Evolutionary conservation across 2,888 invertebrate species (phyloP).

Genomic region (Gibbula magus): DNA sequence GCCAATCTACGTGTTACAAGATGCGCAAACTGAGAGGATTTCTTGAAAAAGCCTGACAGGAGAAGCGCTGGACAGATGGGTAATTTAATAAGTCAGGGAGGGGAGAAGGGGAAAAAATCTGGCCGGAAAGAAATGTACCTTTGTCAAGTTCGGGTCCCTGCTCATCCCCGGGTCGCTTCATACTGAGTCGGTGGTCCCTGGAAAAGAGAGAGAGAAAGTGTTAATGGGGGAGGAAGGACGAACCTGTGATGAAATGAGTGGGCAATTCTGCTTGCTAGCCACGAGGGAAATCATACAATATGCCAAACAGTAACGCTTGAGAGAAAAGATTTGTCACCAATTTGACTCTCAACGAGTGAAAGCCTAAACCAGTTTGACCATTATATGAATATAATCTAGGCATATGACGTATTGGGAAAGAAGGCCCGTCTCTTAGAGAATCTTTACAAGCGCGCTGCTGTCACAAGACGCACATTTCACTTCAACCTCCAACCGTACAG

Average conservation of each 20-base stretch:
- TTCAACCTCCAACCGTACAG: background rate
- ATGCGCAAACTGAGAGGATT: conserved; percentile 25
- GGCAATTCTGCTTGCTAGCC: background rate
- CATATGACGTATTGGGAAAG: conserved; percentile 1
- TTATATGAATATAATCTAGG: conserved; percentile 1
- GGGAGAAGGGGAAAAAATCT: conserved; percentile 12
- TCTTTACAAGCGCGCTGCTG: background rate
- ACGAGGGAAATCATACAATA: conserved; percentile 19
- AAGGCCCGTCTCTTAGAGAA: background rate
- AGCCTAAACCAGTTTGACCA: conserved; percentile 4
- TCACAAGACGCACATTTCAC: background rate
- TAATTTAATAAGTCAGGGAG: conserved; percentile 22
- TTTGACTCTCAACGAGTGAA: background rate
- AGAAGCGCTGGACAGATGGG: conserved; percentile 15
- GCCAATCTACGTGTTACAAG: conserved; percentile 13
- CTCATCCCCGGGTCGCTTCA: conserved; percentile 61
- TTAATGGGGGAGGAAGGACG: background rate
- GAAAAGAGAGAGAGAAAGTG: conserved; percentile 32
- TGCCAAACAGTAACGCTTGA: background rate
- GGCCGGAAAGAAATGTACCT: conserved; percentile 46
- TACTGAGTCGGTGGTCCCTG: conserved; percentile 63
- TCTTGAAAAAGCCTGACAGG: conserved; percentile 15
- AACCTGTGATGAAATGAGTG: background rate
- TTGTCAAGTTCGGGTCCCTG: conserved; percentile 54
- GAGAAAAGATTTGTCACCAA: conserved; percentile 17